These are phyloP conservation scores for Nansenia antarctica DNA, from an alignment of 2,113 vertebrate genomes.

Conservation along the genomic window DNA sequence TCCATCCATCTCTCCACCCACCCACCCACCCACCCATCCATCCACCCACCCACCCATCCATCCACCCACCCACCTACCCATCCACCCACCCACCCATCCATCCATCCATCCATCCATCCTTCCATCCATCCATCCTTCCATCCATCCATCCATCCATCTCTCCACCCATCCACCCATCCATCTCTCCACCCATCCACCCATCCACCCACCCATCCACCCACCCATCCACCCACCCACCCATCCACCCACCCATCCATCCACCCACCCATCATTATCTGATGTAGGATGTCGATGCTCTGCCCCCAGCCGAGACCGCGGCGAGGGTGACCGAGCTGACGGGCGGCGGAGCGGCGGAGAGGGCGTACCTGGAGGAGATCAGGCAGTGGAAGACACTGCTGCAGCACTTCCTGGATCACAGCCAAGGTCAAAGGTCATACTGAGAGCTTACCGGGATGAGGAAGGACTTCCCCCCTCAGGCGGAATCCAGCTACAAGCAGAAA, in stretches of 20 bases:
- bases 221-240: too few relatives aligned
- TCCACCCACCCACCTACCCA: too few relatives aligned
- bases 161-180: too few relatives aligned
- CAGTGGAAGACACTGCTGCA: slow-evolving; percentile 73
- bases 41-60: too few relatives aligned
- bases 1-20: too few relatives aligned
- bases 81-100: too few relatives aligned
- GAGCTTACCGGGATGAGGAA: neutral
- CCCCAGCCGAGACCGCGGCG: slow-evolving; percentile 73
- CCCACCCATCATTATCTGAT: neutral
- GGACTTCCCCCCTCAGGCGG: neutral
- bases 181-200: too few relatives aligned
- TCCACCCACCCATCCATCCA: too few relatives aligned
- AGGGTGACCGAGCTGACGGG: slow-evolving; percentile 70
- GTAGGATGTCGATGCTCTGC: slow-evolving; percentile 27
- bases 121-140: neutral
- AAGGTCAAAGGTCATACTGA: neutral
- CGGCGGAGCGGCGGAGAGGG: slow-evolving; percentile 48
- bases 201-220: too few relatives aligned
- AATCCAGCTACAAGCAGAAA: neutral
- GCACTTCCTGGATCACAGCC: slow-evolving; percentile 60
- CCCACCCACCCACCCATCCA: too few relatives aligned
- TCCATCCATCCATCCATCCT: neutral
- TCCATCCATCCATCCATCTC: too few relatives aligned
- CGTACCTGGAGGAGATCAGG: slow-evolving; percentile 63